Evolutionary conservation across 1,140 invertebrate species (phyloP).

Genomic region (Ceratina calcarata): DNA sequence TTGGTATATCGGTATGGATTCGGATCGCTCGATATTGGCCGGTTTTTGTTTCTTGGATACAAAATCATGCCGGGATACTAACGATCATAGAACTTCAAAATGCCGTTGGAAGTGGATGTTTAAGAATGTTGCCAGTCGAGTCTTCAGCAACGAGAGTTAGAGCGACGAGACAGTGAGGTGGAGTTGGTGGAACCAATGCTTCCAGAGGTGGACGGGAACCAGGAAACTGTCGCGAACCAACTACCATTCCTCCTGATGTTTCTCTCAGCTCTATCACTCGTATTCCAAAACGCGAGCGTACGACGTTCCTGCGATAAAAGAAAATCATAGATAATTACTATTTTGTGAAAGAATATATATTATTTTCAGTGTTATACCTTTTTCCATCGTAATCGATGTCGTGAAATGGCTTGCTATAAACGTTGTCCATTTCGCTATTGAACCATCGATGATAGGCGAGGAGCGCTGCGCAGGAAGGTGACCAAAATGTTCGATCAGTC

Average conservation of each 20-base stretch:
- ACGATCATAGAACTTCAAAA: conserved; percentile 60
- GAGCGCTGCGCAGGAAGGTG: conserved; percentile 73
- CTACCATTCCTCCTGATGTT: conserved; percentile 74
- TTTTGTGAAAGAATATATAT: neutral
- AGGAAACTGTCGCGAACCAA: conserved; percentile 75
- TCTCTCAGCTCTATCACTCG: conserved; percentile 83
- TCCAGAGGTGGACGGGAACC: conserved; percentile 74
- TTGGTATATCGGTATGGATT: neutral
- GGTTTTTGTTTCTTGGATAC: neutral
- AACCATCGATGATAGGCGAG: conserved; percentile 79
- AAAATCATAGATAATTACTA: too few relatives aligned
- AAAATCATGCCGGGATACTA: neutral
- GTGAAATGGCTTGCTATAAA: conserved; percentile 50
- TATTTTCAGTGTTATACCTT: conserved; percentile 62
- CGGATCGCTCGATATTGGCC: neutral
- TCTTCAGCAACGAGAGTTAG: conserved; percentile 78
- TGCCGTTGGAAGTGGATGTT: conserved; percentile 76
- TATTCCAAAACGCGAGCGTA: conserved; percentile 81
- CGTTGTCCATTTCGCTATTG: conserved; percentile 72
- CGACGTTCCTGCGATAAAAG: conserved; percentile 74
- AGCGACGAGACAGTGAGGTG: conserved; percentile 69
- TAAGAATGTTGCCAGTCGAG: conserved; percentile 78
- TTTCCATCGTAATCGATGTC: conserved; percentile 76
- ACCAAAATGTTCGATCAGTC: conserved; percentile 76
- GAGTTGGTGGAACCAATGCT: conserved; percentile 72